Evolutionary conservation across 2,113 vertebrate genomes (phyloP), one percentile per base, ranked within the genome.

Genomic region (Malurus melanocephalus): DNA sequence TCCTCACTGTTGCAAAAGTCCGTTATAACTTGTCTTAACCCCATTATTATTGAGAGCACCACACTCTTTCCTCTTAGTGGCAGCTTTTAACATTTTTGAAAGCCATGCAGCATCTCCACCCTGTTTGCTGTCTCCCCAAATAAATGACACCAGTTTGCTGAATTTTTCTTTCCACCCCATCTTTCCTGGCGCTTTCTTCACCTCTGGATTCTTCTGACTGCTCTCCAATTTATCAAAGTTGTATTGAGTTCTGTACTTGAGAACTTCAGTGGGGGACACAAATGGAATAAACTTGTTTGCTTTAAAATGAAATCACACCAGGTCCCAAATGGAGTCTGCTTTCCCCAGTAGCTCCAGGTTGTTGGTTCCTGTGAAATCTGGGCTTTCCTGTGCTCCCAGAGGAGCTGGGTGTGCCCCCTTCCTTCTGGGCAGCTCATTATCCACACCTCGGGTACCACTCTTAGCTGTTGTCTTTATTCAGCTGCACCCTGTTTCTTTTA

Each of bases 291-390:
- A 20, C 43, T 68, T 64, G 23, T 49, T 85, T 52, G 30, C 27
- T 68, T 53, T 35, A 60, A 15, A 42, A 15, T 23, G 11, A 19
- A 2, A n/a, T 32, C 40, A 8, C 22, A 32, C 5, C 23, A 51
- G 57, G 40, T 66, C 84, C 42, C n/a, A 65, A 1, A 42, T 49
- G 30, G 14, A n/a, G 65, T 64, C 81, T 40, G 11, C 59, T 52
- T 73, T 80, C 24, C 46, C 51, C 10, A 17, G 20, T 21, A 52
- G 53, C 42, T 82, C 33, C 59, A 1, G 10, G 20, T 32, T 69
- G 4, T 33, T 23, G 17, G 35, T 27, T 16, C 0, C 0, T 53
- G 6, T 49, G 64, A 61, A 45, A 20, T 53, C 28, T 35, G 73
- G 40, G 20, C 16, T 85, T 66, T 61, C 10, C 49, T 68, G 9